A percentile compares a stretch with the other conserved stretches of the same genome.
phyloP scores from a whole-genome alignment of 2,888 invertebrate species.

The Laspeyria flexula region DNA sequence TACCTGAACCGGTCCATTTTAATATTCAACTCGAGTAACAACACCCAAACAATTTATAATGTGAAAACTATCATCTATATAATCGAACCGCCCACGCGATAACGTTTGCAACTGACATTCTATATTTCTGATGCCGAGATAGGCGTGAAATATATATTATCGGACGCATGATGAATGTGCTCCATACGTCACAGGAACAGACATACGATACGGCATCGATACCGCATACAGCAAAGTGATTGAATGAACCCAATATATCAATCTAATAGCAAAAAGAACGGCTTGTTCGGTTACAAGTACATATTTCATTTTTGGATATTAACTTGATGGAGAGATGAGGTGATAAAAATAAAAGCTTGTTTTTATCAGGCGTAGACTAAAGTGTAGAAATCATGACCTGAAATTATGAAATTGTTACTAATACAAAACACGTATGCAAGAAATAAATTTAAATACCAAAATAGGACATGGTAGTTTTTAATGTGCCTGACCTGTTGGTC shows the following conservation, averaged over 20 bases:
- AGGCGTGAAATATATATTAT: slow-evolving; percentile 29
- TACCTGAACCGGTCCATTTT: too few relatives aligned
- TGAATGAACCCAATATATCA: slow-evolving; percentile 5
- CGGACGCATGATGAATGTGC: slow-evolving; percentile 26
- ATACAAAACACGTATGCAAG: too few relatives aligned
- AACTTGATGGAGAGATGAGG: background rate
- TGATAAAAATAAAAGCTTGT: too few relatives aligned
- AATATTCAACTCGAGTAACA: too few relatives aligned
- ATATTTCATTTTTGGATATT: background rate
- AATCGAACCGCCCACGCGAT: slow-evolving; percentile 2
- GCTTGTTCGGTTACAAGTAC: slow-evolving; percentile 15
- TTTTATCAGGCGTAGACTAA: too few relatives aligned
- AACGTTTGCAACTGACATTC: slow-evolving; percentile 6
- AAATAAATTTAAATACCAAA: too few relatives aligned
- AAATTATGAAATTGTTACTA: too few relatives aligned
- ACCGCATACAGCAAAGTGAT: background rate
- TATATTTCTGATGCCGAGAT: slow-evolving; percentile 14
- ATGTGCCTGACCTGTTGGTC: too few relatives aligned
- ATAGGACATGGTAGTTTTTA: too few relatives aligned
- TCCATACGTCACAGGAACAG: slow-evolving; percentile 33
- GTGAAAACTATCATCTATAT: background rate
- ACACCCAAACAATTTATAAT: background rate
- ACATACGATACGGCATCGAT: slow-evolving; percentile 35
- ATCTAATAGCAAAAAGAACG: slow-evolving; percentile 14
- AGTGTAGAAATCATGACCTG: too few relatives aligned